A percentile compares a stretch with the other conserved stretches of the same genome.
These are phyloP conservation scores for Alauda arvensis DNA, from an alignment of 2,797 vertebrate species.

Conservation along the genomic window DNA sequence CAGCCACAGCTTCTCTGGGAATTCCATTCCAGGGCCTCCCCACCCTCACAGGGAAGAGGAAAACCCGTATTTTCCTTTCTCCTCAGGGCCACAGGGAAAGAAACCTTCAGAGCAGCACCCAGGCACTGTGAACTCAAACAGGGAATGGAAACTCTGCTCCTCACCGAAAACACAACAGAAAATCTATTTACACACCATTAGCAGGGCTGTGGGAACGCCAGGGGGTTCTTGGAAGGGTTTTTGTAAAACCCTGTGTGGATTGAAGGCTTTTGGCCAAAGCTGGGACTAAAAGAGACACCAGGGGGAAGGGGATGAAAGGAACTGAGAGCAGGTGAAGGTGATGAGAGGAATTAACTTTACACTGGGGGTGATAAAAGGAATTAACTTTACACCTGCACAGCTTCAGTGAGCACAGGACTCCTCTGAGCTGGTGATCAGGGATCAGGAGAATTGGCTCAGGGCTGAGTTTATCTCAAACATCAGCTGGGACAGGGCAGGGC, in stretches of 20 bases:
- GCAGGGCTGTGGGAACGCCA: neutral
- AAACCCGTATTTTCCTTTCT: neutral
- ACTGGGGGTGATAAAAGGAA: neutral
- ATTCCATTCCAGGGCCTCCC: neutral
- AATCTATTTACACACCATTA: accelerated
- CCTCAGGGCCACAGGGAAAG: neutral
- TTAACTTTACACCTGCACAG: neutral
- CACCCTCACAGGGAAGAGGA: too few species aligned
- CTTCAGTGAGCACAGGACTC: neutral
- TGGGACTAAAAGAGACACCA: neutral
- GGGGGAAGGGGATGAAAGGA: neutral
- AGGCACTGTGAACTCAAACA: neutral
- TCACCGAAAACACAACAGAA: neutral
- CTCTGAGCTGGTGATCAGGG: neutral
- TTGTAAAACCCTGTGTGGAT: neutral
- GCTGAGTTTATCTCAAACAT: neutral
- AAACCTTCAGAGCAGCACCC: neutral
- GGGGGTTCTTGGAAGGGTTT: neutral
- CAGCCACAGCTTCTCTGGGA: neutral
- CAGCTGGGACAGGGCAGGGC: neutral
- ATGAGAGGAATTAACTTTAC: neutral
- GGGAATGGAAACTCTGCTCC: neutral
- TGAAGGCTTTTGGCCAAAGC: neutral
- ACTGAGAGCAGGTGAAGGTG: neutral
- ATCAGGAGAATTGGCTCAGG: neutral